Percentiles rank a stretch among this genome's conserved stretches.
phyloP scores from a whole-genome alignment of 2,888 invertebrate species.

The Rhamnusium bicolor region DNA sequence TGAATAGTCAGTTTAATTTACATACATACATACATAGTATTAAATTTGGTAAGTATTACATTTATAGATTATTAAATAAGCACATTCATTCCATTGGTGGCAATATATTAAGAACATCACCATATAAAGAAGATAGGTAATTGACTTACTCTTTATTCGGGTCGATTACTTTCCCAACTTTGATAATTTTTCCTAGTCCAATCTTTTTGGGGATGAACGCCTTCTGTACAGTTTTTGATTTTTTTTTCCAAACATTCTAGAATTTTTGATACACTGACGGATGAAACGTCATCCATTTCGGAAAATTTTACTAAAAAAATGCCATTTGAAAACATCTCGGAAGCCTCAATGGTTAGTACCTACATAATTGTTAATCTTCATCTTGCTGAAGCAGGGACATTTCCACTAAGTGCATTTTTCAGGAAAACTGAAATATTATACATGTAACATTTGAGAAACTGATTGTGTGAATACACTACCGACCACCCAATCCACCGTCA shows the following conservation, averaged over 20 bases:
- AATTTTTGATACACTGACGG: constrained; percentile 57
- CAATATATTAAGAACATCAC: constrained; percentile 10
- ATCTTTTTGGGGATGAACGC: constrained; percentile 1
- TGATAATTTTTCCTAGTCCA: constrained; percentile 31
- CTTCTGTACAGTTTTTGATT: constrained; percentile 37
- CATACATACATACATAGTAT: neutral
- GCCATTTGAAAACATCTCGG: constrained; percentile 1
- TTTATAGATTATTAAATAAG: constrained; percentile 9
- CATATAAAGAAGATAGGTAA: constrained; percentile 20
- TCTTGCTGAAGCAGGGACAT: neutral
- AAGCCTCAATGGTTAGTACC: neutral
- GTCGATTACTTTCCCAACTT: constrained; percentile 35
- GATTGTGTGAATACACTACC: no score
- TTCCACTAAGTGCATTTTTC: no score
- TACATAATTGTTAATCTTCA: neutral
- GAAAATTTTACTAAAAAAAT: constrained; percentile 6
- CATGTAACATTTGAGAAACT: no score
- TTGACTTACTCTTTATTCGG: constrained; percentile 25
- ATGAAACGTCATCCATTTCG: constrained; percentile 39
- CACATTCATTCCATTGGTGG: constrained; percentile 25
- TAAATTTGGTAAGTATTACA: constrained; percentile 9
- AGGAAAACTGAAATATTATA: no score
- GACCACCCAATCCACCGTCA: no score
- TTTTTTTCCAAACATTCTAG: constrained; percentile 55
- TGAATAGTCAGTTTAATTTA: neutral